phyloP scores from a whole-genome alignment of 2,888 invertebrate species.

The Meta bourneti region DNA sequence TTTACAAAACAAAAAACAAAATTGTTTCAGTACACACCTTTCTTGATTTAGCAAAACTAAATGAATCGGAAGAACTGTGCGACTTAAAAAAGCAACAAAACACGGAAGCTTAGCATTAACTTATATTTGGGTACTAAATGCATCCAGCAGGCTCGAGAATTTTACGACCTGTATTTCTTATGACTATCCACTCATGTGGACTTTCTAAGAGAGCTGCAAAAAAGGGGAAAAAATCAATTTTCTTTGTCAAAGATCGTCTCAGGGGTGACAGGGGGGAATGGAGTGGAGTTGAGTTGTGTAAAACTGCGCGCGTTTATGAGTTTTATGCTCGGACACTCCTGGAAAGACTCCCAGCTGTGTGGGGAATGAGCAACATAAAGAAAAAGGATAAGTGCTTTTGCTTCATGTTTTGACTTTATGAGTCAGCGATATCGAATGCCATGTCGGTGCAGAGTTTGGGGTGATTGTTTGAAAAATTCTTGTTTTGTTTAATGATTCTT shows the following conservation, averaged over 20 bases:
- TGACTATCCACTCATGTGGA: not conserved
- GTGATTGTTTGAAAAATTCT: not conserved
- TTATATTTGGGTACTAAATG: not conserved
- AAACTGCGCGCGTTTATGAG: slow-evolving; percentile 52
- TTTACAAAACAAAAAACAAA: too few species aligned
- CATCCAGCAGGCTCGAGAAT: not conserved
- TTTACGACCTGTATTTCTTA: not conserved
- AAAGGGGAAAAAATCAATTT: not conserved
- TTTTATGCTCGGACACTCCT: slow-evolving; percentile 51
- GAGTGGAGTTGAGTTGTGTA: not conserved
- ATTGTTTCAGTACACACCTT: too few species aligned
- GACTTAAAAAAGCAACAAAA: too few species aligned
- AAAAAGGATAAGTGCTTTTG: not conserved
- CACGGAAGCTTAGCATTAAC: not conserved
- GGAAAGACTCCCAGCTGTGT: slow-evolving; percentile 52
- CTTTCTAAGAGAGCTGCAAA: not conserved
- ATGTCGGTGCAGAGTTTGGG: not conserved
- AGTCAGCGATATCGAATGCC: not conserved
- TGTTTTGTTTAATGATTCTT: not conserved
- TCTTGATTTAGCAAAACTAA: too few species aligned
- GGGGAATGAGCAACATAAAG: slow-evolving; percentile 2
- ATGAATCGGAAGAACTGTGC: too few species aligned
- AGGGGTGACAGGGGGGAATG: not conserved
- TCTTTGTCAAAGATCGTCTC: not conserved
- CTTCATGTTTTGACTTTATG: not conserved